A percentile compares a stretch with the other conserved stretches of the same genome.
phyloP scores from a whole-genome alignment of 2,888 invertebrate genomes.

The Heliconius charithonia region DNA sequence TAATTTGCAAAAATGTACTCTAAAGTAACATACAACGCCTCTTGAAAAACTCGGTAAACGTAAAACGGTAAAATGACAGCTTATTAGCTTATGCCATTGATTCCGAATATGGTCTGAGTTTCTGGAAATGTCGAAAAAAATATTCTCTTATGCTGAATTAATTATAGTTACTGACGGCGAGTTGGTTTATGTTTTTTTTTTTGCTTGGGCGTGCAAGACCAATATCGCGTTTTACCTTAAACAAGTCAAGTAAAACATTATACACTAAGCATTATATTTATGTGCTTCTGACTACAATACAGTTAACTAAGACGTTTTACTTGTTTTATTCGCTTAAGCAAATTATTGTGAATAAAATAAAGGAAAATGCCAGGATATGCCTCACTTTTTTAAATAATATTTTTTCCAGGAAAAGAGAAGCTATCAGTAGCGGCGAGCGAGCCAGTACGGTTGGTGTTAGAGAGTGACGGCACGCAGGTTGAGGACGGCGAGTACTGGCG shows the following conservation, averaged over 20 bases:
- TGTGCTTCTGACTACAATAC: not conserved
- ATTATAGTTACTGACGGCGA: too few species aligned
- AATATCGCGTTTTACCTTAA: not conserved
- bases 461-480: constrained; percentile 98
- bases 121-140: too few species aligned
- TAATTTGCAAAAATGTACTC: not conserved
- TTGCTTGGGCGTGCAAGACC: not conserved
- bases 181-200: not conserved
- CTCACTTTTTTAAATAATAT: not conserved
- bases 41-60: too few species aligned
- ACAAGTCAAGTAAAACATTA: not conserved
- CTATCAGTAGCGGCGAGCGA: constrained; percentile 93
- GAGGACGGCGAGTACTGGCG: constrained; percentile 98
- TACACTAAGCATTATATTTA: not conserved
- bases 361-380: not conserved
- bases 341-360: not conserved
- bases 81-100: too few species aligned
- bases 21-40: not conserved
- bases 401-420: constrained; percentile 91
- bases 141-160: too few species aligned
- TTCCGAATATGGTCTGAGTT: too few species aligned
- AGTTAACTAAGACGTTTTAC: not conserved
- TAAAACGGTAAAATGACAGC: too few species aligned
- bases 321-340: not conserved
- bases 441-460: constrained; percentile 94